These are phyloP conservation scores for Trachelus troglodyta DNA, from an alignment of 2,888 invertebrate genomes.

Conservation along the genomic window DNA sequence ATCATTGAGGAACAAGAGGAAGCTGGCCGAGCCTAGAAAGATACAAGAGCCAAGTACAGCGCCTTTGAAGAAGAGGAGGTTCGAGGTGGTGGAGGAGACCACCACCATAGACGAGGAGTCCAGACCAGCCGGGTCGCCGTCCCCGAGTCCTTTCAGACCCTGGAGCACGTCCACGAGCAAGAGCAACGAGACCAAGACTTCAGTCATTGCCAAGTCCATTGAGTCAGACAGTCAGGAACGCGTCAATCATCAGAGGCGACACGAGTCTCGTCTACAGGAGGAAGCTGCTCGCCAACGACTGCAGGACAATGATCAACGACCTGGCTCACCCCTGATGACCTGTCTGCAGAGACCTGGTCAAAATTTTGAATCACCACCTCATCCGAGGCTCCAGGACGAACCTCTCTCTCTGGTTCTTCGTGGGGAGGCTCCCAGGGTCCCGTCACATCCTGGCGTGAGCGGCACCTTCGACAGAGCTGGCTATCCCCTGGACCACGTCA, in stretches of 20 bases:
- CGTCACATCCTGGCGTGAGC: slow-evolving; percentile 69
- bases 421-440: slow-evolving; percentile 68
- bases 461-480: slow-evolving; percentile 45
- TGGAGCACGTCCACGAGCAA: slow-evolving; percentile 69
- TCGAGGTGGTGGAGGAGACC: slow-evolving; percentile 42
- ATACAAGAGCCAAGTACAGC: slow-evolving; percentile 68
- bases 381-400: slow-evolving; percentile 69
- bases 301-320: slow-evolving; percentile 18
- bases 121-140: slow-evolving; percentile 49
- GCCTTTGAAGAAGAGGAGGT: slow-evolving; percentile 77
- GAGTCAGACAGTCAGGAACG: neutral
- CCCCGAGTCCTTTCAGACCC: slow-evolving; percentile 72
- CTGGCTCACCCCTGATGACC: neutral
- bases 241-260: slow-evolving; percentile 17
- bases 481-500: slow-evolving; percentile 32
- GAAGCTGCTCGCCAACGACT: slow-evolving; percentile 31
- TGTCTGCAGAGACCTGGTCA: slow-evolving; percentile 31
- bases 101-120: slow-evolving; percentile 57
- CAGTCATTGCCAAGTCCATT: neutral
- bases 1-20: slow-evolving; percentile 72
- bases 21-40: slow-evolving; percentile 76
- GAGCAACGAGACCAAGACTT: slow-evolving; percentile 22
- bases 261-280: slow-evolving; percentile 41
- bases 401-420: slow-evolving; percentile 72
- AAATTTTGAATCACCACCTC: slow-evolving; percentile 37